These are phyloP conservation scores for Nothura maculosa DNA, from an alignment of 2,797 vertebrate species.

Conservation along the genomic window DNA sequence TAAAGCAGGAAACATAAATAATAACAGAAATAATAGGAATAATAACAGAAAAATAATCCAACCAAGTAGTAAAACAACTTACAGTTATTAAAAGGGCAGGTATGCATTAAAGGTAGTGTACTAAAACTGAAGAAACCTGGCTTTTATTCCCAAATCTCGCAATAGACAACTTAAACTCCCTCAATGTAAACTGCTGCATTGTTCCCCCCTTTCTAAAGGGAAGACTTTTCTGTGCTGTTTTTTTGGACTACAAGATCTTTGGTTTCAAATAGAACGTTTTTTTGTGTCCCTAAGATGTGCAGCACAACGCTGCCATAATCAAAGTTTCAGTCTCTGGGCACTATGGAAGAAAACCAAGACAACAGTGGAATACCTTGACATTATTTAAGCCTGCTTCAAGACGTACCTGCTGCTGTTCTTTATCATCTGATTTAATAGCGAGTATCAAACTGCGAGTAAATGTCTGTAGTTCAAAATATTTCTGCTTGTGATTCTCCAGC, in stretches of 20 bases:
- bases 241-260: background rate
- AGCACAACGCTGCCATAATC: background rate
- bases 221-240: background rate
- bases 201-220: background rate
- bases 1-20: background rate
- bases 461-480: conserved; percentile 90
- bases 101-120: rapidly evolving
- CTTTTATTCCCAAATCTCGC: background rate
- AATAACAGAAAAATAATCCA: no score
- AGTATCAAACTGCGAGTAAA: conserved; percentile 93
- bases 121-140: background rate
- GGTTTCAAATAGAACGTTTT: background rate
- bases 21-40: no score
- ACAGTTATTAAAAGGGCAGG: background rate
- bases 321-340: background rate
- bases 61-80: background rate
- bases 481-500: conserved; percentile 95
- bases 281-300: background rate
- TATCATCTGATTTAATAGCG: conserved; percentile 91
- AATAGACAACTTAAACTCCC: background rate
- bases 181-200: no score
- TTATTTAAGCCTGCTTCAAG: background rate
- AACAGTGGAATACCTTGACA: background rate
- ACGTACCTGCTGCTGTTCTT: conserved; percentile 93
- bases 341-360: background rate